phyloP scores from a whole-genome alignment of 2,113 vertebrate species.

The Oxyruncus cristatus region DNA sequence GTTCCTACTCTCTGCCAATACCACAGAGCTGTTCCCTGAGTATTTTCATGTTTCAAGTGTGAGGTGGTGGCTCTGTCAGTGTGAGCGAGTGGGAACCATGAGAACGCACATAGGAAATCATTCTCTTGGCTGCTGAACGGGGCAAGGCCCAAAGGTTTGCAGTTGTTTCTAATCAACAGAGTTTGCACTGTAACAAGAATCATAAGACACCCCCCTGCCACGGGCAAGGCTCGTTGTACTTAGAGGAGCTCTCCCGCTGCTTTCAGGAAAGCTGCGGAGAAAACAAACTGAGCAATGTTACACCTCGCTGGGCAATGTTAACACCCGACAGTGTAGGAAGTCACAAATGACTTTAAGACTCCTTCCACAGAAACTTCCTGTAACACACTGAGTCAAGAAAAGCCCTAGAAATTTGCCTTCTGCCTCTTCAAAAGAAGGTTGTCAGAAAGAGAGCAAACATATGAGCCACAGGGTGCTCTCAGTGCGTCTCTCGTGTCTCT shows the following conservation, averaged over 20 bases:
- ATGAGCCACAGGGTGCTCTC: not conserved
- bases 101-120: not conserved
- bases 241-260: not conserved
- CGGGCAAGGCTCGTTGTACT: not conserved
- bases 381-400: not conserved
- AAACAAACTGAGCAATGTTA: not conserved
- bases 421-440: not conserved
- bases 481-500: not conserved
- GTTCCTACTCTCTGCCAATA: not conserved
- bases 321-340: not conserved
- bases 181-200: not conserved
- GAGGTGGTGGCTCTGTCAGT: not conserved
- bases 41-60: not conserved
- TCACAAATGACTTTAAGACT: not conserved
- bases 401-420: not conserved
- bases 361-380: not conserved
- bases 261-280: not conserved
- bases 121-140: not conserved
- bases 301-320: not conserved
- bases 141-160: not conserved
- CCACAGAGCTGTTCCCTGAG: not conserved
- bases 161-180: constrained; percentile 29
- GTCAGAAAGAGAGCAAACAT: not conserved
- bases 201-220: not conserved
- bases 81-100: not conserved